These are phyloP conservation scores for Papilio elwesi DNA, from an alignment of 2,888 invertebrate genomes.

Conservation along the genomic window DNA sequence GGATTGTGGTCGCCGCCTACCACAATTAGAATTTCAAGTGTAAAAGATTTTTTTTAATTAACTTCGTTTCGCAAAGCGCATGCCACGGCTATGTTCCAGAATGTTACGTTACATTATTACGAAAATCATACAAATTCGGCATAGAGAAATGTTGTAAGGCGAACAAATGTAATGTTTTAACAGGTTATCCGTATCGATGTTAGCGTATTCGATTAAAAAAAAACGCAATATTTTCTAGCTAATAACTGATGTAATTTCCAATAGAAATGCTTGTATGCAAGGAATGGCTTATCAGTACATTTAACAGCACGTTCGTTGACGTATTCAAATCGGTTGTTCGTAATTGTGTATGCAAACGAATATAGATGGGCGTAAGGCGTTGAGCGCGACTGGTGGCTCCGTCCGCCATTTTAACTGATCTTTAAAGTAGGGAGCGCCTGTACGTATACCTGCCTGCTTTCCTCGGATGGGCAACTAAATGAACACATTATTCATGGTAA, in stretches of 20 bases:
- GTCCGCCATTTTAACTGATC: conserved; percentile 18
- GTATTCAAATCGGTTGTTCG: conserved; percentile 27
- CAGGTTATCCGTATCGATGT: conserved; percentile 13
- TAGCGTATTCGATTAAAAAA: not conserved
- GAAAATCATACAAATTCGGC: not conserved
- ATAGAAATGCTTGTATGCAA: conserved; percentile 22
- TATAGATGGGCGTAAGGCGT: conserved; percentile 21
- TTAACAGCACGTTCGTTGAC: conserved; percentile 26
- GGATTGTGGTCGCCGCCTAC: no score
- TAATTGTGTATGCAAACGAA: conserved; percentile 30
- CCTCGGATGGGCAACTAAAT: conserved; percentile 6
- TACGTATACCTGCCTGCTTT: conserved; percentile 8
- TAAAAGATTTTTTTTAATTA: no score
- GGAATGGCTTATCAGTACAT: conserved; percentile 26
- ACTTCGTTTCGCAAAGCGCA: not conserved
- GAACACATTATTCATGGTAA: conserved; percentile 1
- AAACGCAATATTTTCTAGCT: conserved; percentile 15
- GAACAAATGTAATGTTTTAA: conserved; percentile 12
- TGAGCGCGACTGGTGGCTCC: not conserved
- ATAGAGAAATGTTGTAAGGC: conserved; percentile 5
- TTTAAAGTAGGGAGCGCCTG: conserved; percentile 2
- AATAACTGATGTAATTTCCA: conserved; percentile 28
- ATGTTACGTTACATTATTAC: conserved; percentile 8
- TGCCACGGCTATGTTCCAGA: not conserved
- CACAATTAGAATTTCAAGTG: no score